A percentile compares a stretch with the other conserved stretches of the same genome.
phyloP scores from a whole-genome alignment of 35 echinoderm and acorn worm genomes.

The Acanthaster planci region DNA sequence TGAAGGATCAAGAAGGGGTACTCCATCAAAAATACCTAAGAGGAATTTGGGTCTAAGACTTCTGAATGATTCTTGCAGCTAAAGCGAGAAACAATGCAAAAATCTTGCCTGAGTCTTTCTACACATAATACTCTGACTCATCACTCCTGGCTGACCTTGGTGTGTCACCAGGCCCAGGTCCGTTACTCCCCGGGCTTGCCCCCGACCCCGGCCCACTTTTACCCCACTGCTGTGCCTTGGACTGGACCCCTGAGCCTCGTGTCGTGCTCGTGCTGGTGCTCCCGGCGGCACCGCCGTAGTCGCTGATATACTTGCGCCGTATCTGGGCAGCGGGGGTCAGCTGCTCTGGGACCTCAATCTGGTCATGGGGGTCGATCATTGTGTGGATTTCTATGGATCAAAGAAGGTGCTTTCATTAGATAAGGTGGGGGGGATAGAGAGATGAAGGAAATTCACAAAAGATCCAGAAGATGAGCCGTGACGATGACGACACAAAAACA shows the following conservation, averaged over 20 bases:
- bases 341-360: conserved; percentile 59
- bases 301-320: conserved; percentile 48
- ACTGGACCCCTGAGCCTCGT: not conserved
- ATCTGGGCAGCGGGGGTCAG: conserved; percentile 64
- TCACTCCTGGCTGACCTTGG: conserved; percentile 6
- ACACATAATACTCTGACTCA: conserved; percentile 37
- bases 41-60: too few species aligned
- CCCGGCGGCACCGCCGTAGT: conserved; percentile 31
- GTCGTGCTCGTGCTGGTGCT: not conserved
- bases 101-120: not conserved
- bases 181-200: not conserved
- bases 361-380: conserved; percentile 56
- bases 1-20: too few species aligned
- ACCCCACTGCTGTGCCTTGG: conserved; percentile 12
- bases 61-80: too few species aligned
- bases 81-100: too few species aligned
- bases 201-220: not conserved
- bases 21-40: too few species aligned
- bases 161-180: not conserved
- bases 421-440: too few species aligned
- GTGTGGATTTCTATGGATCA: conserved; percentile 7
- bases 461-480: too few species aligned
- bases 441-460: too few species aligned
- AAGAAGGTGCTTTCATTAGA: not conserved
- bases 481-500: too few species aligned